Base-by-base conservation (phyloP, 2,888 invertebrate species). In the Allophyes oxyacanthae region DNA sequence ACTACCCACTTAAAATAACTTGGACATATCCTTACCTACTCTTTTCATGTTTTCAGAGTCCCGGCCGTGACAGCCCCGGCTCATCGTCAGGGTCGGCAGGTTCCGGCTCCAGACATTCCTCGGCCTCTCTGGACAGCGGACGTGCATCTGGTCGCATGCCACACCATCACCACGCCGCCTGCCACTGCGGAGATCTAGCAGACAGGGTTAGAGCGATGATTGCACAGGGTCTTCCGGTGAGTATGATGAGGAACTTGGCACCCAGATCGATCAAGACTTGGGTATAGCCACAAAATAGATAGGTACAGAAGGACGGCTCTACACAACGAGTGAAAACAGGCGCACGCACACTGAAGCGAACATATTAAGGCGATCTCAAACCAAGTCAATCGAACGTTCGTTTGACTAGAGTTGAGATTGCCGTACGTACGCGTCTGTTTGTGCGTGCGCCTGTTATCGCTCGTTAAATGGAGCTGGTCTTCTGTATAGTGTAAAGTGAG, bases 41-140 rank as follows among this genome's bases (percentile, higher is more conserved):
- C 51, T 7, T 28, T 48, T 30, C 6, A 0, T 14, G 32, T 28
- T 64, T 53, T n/a, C 92, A 97, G 96, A 98, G 98, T 80, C 98
- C 98, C 38, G 98, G 98, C n/a, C 95, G 98, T 60, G 98, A 98
- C 91, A 98, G 98, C 84, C 98, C 98, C 10, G 98, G 98, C 10
- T 97, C 97, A 0, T 98, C 98, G 11, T 97, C 98, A 52, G 98
- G 98, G 7, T 97, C 97, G 25, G 97, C 97, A 0, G 98, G 98
- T 36, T 97, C 97, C 1, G 97, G 97, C 15, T 98, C 98, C 13
- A 95, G 98, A 40, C 98, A 98, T 88, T 98, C 98, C 65, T 98
- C 98, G 0, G 98, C 98, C 15, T 97, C 97, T 14, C 92, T 98
- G 80, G 98, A 98, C 93, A 98, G 98, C 75, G 98, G 98, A n/a